phyloP scores from a whole-genome alignment of 2,113 vertebrate genomes.

The Thermophis baileyi region DNA sequence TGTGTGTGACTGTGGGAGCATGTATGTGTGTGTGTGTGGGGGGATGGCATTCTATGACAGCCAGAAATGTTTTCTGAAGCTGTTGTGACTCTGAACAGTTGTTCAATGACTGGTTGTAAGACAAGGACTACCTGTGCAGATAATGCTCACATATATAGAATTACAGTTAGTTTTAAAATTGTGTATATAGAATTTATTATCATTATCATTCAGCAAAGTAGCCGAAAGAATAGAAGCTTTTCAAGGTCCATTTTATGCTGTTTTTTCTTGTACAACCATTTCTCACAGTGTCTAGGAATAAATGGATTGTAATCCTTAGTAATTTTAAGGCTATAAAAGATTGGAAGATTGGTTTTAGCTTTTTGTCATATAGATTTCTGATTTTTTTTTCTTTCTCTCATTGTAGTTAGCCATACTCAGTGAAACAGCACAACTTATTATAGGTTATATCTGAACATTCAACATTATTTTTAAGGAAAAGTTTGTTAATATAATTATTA shows the following conservation, averaged over 20 bases:
- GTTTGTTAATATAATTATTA: not conserved
- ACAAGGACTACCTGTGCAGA: not conserved
- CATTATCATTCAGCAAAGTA: not conserved
- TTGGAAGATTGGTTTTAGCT: not conserved
- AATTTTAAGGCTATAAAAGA: not conserved
- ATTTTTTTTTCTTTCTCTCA: not conserved
- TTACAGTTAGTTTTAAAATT: not conserved
- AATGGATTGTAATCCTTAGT: not conserved
- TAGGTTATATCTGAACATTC: not conserved
- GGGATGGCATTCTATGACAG: too few species aligned
- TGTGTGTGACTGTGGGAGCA: too few species aligned
- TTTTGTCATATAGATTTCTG: not conserved
- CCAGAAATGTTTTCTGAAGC: too few species aligned
- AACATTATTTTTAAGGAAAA: not conserved
- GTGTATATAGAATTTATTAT: not conserved
- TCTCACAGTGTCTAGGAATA: not conserved
- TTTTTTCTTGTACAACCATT: not conserved
- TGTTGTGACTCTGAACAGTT: too few species aligned
- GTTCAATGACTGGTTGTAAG: too few species aligned
- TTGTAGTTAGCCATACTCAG: not conserved
- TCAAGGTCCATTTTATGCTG: not conserved
- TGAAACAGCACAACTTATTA: not conserved
- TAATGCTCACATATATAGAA: not conserved
- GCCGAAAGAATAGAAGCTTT: not conserved
- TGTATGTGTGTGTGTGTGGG: too few species aligned